These are phyloP conservation scores for Syrista parreyssii DNA, from an alignment of 2,888 invertebrate genomes.

Conservation along the genomic window DNA sequence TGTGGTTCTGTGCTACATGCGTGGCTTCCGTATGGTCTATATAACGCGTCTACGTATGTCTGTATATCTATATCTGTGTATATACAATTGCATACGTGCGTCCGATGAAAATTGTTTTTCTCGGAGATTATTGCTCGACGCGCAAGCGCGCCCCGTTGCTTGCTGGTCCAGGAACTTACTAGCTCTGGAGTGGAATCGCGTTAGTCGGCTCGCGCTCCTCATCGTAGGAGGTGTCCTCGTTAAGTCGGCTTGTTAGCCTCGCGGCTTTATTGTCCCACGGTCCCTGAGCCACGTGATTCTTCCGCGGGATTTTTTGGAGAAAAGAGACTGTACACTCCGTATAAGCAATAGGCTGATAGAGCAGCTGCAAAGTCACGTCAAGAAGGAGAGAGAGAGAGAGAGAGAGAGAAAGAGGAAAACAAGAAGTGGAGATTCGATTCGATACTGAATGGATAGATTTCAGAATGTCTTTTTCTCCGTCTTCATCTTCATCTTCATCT, in stretches of 20 bases:
- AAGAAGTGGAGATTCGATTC: not conserved
- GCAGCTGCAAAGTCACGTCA: no score
- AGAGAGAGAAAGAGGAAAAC: not conserved
- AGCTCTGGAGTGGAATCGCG: constrained; percentile 27
- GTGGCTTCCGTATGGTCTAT: no score
- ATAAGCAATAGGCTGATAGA: no score
- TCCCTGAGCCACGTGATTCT: constrained; percentile 26
- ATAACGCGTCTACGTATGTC: no score
- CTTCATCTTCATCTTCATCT: no score
- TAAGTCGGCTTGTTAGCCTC: not conserved
- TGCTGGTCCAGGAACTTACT: constrained; percentile 6
- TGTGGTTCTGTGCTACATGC: no score
- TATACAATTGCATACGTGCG: no score
- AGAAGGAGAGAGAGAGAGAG: no score
- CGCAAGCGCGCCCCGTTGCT: not conserved
- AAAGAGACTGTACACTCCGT: no score
- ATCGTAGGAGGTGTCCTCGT: constrained; percentile 26
- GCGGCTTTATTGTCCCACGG: not conserved
- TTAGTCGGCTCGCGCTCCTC: constrained; percentile 42
- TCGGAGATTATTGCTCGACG: no score
- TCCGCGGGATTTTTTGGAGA: not conserved
- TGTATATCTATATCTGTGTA: no score
- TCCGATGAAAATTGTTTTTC: no score
- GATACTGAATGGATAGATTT: not conserved
- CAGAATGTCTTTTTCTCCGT: not conserved